A percentile compares a stretch with the other conserved stretches of the same genome.
These are phyloP conservation scores for Paraescarpia echinospica DNA, from an alignment of 1,140 invertebrate genomes.

Conservation along the genomic window DNA sequence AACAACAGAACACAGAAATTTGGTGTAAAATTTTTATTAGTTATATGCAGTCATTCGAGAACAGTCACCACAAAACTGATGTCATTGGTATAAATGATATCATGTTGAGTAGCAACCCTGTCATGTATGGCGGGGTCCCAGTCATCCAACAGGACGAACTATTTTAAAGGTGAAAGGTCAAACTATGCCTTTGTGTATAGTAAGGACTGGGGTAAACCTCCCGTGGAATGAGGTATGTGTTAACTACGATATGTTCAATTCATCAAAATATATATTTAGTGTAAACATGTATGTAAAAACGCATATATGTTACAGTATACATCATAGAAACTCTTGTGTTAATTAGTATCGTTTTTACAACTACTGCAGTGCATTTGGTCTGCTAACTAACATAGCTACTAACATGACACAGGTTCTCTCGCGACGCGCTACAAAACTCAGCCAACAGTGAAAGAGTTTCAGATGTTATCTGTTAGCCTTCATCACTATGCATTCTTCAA, in stretches of 20 bases:
- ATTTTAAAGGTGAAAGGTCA: background rate
- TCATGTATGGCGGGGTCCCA: background rate
- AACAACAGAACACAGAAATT: background rate
- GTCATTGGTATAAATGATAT: background rate
- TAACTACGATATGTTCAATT: background rate
- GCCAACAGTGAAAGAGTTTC: background rate
- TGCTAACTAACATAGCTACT: background rate
- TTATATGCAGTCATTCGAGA: background rate
- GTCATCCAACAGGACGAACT: background rate
- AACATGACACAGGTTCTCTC: background rate
- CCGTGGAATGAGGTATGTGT: background rate
- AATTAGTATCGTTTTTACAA: background rate
- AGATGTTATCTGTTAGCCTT: background rate
- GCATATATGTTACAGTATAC: background rate
- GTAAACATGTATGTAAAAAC: background rate
- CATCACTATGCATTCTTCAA: background rate
- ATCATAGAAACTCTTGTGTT: background rate
- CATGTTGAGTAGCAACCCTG: background rate
- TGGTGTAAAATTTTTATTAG: background rate
- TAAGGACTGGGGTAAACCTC: background rate
- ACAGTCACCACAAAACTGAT: background rate
- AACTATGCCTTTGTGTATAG: background rate
- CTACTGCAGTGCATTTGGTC: background rate
- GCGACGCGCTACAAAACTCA: background rate
- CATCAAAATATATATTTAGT: background rate